Evolutionary conservation across 1,140 invertebrate species (phyloP), one percentile per base, ranked within the genome.

Genomic region (Sycophaga agraensis): DNA sequence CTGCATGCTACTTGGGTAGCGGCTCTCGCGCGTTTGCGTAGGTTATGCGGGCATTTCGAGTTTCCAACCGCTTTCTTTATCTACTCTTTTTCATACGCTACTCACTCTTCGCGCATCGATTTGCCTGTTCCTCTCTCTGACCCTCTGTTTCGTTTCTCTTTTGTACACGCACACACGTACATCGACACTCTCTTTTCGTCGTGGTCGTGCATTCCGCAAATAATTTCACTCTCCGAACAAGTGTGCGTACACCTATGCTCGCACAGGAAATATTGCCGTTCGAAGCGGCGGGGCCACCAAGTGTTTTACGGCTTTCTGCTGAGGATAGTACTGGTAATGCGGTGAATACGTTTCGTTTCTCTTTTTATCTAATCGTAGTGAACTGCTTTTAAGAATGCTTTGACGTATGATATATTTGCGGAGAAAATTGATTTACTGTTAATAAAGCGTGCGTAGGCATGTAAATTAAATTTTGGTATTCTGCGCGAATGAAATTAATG

Each of bases 141-240:
- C n/a, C 16, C 26, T 17, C 9, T 35, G 11, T 37, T 7, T 12
- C 21, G 24, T n/a, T 14, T 2, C 21, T 31, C 35, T 11, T n/a
- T 19, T 14, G 9, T 26, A 53, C 17, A 26, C 14, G 34, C 26
- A 40, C n/a, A 19, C 26, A 49, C 22, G 16, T 35, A 50, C 17
- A 45, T 2, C n/a, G 16, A 12, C 14, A 31, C 5, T 6, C 26
- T 11, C 0, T 28, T 31, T 31, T 28, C 9, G n/a, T 42, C 39
- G 39, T 16, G 12, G n/a, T 37, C 39, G 39, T 28, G 19, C 54
- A 56, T 56, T 56, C 54, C 54, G 26, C 28, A 28, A 56, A 56
- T 45, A 43, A 43, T 55, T 55, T 34, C 39, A 45, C 26, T 16
- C 26, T 34, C 12, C 11, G 14, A 4, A 14, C n/a, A 37, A 11